Evolutionary conservation across 2,888 invertebrate species (phyloP).

Genomic region (Petrolisthes manimaculis): DNA sequence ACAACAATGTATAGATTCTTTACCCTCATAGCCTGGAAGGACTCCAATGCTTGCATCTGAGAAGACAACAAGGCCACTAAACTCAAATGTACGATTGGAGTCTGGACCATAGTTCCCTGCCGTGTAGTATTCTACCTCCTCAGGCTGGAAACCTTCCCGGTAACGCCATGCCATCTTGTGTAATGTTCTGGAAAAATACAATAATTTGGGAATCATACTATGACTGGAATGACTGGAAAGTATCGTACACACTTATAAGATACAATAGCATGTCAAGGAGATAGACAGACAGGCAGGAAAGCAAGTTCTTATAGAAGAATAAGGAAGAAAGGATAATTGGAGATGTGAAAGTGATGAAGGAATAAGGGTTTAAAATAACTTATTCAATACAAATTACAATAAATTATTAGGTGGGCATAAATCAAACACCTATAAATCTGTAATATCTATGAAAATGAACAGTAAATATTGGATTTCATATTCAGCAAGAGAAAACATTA

Average conservation of each 20-base stretch:
- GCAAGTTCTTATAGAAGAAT: no score
- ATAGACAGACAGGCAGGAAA: no score
- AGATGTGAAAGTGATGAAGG: no score
- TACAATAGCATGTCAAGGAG: neutral
- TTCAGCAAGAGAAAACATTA: no score
- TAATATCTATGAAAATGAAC: no score
- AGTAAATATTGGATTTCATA: no score
- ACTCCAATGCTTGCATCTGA: constrained; percentile 67
- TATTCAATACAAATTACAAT: no score
- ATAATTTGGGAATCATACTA: neutral
- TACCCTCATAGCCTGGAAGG: constrained; percentile 59
- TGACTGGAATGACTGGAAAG: neutral
- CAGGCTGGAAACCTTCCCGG: constrained; percentile 68
- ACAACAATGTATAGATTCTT: no score
- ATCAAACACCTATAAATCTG: no score
- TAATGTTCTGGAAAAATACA: constrained; percentile 67
- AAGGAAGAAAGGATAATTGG: no score
- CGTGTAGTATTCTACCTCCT: constrained; percentile 69
- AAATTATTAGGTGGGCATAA: no score
- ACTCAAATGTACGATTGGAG: constrained; percentile 73
- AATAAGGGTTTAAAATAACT: no score
- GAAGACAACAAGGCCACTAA: constrained; percentile 72
- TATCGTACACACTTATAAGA: neutral
- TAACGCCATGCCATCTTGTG: constrained; percentile 68
- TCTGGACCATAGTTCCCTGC: constrained; percentile 73